Evolutionary conservation across 2,113 vertebrate genomes (phyloP).

Genomic region (Rostratula benghalensis): DNA sequence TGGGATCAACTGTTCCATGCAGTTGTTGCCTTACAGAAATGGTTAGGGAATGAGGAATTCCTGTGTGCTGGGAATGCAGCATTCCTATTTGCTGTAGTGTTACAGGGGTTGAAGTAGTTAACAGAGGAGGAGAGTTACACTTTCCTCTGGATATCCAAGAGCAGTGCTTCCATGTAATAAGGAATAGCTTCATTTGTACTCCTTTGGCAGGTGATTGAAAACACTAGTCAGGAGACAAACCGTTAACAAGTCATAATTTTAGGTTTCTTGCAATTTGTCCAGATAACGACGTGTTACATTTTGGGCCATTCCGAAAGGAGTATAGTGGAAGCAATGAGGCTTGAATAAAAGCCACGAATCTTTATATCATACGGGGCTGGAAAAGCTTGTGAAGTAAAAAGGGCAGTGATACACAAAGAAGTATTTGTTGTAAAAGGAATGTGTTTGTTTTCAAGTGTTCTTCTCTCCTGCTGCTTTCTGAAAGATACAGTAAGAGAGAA

Average conservation of each 20-base stretch:
- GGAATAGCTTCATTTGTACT: background rate
- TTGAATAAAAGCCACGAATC: background rate
- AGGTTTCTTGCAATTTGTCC: background rate
- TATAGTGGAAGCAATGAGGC: background rate
- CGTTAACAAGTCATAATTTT: background rate
- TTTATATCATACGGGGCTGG: background rate
- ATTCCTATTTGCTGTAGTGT: background rate
- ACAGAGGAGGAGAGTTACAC: background rate
- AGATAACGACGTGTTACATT: background rate
- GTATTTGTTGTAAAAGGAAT: background rate
- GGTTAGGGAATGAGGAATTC: background rate
- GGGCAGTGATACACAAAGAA: background rate
- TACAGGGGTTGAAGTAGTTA: fast-evolving
- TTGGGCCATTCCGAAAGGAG: background rate
- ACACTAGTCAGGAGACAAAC: background rate
- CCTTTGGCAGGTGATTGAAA: background rate
- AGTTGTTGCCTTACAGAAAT: background rate
- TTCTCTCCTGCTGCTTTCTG: background rate
- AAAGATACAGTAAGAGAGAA: background rate
- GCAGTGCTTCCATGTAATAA: background rate
- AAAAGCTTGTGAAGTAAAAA: background rate
- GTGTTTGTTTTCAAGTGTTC: background rate
- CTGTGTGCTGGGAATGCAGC: background rate
- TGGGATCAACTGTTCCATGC: background rate
- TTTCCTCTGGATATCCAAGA: background rate